Conservation (phyloP, 2,113 vertebrate species). For the Alethe castanea region DNA sequence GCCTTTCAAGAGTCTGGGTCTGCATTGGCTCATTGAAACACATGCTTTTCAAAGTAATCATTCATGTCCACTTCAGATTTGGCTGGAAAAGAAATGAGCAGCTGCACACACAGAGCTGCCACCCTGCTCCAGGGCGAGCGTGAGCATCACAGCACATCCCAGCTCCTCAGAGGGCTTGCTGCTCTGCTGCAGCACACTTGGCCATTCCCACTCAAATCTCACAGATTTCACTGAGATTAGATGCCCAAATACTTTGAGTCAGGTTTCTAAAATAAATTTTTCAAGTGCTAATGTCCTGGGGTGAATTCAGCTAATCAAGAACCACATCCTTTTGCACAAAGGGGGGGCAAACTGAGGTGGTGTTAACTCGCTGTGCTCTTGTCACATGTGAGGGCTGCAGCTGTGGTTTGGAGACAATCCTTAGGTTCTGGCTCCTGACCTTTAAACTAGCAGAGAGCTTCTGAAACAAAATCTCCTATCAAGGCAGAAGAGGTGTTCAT, state of each 20-base stretch:
- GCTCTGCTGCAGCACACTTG: neutral
- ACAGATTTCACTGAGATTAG: neutral
- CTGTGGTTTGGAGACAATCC: neutral
- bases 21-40: neutral
- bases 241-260: neutral
- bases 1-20: neutral
- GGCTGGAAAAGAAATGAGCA: neutral
- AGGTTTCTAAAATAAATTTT: neutral
- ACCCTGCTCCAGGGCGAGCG: neutral
- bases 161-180: neutral
- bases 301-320: neutral
- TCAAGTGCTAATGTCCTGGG: no score
- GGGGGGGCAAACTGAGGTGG: neutral
- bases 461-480: neutral
- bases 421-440: neutral
- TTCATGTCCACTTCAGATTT: neutral
- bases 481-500: neutral
- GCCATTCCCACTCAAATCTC: neutral
- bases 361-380: rapidly evolving
- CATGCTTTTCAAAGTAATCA: neutral
- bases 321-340: neutral
- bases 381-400: neutral
- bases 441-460: neutral
- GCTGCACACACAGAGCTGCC: neutral
- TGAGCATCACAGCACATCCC: rapidly evolving